A percentile compares a stretch with the other conserved stretches of the same genome.
phyloP scores from a whole-genome alignment of 2,113 vertebrate species.

The Marmota flaviventris region DNA sequence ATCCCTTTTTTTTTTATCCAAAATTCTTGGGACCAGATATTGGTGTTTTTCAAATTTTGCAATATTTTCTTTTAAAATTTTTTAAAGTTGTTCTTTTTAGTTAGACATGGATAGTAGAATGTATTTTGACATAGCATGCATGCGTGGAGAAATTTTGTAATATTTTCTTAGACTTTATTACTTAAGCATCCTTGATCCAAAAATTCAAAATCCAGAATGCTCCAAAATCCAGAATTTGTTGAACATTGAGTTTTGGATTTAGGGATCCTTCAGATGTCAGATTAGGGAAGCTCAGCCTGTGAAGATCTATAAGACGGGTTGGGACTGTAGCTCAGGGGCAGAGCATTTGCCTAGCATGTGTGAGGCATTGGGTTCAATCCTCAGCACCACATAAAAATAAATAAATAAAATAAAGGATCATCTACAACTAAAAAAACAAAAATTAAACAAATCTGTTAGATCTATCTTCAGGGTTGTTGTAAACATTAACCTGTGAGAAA shows the following conservation, averaged over 20 bases:
- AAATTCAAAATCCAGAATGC: not conserved
- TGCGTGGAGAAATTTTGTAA: not conserved
- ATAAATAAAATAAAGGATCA: too few relatives aligned
- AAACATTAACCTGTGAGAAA: conserved; percentile 2
- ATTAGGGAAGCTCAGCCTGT: not conserved
- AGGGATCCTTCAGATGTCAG: not conserved
- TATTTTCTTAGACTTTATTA: not conserved
- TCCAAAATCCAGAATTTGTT: not conserved
- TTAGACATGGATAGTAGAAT: too few relatives aligned
- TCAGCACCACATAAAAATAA: too few relatives aligned
- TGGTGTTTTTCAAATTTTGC: not conserved
- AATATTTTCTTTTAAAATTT: not conserved
- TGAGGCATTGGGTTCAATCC: too few relatives aligned
- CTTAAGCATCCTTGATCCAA: not conserved
- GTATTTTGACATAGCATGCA: too few relatives aligned
- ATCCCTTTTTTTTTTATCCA: not conserved
- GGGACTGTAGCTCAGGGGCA: too few relatives aligned
- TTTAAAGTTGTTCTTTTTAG: too few relatives aligned
- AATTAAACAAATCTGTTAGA: not conserved
- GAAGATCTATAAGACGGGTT: not conserved
- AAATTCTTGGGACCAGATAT: not conserved
- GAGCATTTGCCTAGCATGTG: too few relatives aligned
- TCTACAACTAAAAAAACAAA: too few relatives aligned
- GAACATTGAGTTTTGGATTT: not conserved
- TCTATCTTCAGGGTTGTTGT: not conserved